Evolutionary conservation across 1,140 invertebrate species (phyloP), one percentile per base, ranked within the genome.

Genomic region (Drosophila grimshawi): DNA sequence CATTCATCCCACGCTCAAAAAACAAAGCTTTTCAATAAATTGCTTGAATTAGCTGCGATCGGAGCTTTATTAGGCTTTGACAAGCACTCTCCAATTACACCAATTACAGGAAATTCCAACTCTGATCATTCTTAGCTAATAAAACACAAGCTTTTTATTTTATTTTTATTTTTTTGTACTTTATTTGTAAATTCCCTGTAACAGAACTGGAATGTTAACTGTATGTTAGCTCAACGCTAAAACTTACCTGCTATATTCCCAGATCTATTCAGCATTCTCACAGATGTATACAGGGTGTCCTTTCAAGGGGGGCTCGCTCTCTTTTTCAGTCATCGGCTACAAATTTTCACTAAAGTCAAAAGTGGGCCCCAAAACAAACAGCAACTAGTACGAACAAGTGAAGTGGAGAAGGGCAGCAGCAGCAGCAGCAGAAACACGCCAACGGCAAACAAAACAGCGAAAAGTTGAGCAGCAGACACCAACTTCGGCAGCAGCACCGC

Each of bases 291-390:
- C 11, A 8, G 6, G 8, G 7, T 4, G 35, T 37, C 35, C 35
- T 10, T 35, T 11, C 19, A 2, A 7, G 43, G 30, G n/a, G 30
- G 10, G 48, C 2, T 27, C 11, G 10, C 8, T 59, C 5, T 43
- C 3, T 2, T 19, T 19, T 19, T 1, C 19, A 4, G 39, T n/a
- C 30, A 29, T 49, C 33, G 4, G 67, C 72, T 75, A 67, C 53
- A 75, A 75, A 75, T 52, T 51, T 19, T 75, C 11, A 45, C 72
- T 75, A 75, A 75, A 75, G 59, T 75, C 72, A 75, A 75, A 65
- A 70, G 61, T 61, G 39, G 46, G 60, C 49, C 69, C 69, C 45
- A 72, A 39, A 68, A 48, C 52, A 51, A 67, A 43, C 70, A 57
- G 48, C 51, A 69, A 74, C 33, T 69, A 71, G 52, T 73, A 49